phyloP scores from a whole-genome alignment of 2,113 vertebrate species.

The Lamprologus ornatipinnis region DNA sequence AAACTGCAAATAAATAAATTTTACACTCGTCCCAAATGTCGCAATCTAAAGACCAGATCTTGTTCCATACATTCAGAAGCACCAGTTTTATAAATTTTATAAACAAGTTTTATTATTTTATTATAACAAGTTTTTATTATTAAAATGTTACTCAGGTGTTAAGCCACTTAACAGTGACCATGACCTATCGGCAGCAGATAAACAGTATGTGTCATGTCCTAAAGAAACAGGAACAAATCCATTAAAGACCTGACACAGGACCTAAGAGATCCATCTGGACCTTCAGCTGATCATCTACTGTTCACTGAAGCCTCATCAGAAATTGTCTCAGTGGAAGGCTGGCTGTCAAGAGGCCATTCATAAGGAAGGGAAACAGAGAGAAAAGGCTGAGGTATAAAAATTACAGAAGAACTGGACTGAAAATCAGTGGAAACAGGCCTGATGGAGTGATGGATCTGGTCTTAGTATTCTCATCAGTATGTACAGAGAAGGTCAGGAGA shows the following conservation, averaged over 20 bases:
- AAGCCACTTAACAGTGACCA: neutral
- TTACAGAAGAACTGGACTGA: neutral
- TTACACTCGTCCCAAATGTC: neutral
- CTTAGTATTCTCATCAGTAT: neutral
- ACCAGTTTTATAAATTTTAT: neutral
- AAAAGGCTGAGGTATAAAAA: neutral
- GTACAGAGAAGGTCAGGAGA: neutral
- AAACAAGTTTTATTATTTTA: neutral
- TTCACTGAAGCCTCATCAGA: neutral
- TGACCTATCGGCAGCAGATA: neutral
- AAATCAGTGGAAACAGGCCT: neutral
- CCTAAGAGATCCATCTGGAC: neutral
- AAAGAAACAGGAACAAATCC: neutral
- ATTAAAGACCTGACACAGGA: neutral
- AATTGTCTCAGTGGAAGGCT: neutral
- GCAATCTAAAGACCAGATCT: neutral
- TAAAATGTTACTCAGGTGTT: neutral
- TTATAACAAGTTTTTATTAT: neutral
- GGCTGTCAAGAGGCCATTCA: neutral
- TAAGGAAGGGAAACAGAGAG: neutral
- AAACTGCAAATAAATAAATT: neutral
- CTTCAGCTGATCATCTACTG: neutral
- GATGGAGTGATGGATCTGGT: neutral
- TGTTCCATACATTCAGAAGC: neutral
- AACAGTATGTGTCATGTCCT: neutral